These are phyloP conservation scores for Rhinoraja longicauda DNA, from an alignment of 2,797 vertebrate genomes.

Conservation along the genomic window DNA sequence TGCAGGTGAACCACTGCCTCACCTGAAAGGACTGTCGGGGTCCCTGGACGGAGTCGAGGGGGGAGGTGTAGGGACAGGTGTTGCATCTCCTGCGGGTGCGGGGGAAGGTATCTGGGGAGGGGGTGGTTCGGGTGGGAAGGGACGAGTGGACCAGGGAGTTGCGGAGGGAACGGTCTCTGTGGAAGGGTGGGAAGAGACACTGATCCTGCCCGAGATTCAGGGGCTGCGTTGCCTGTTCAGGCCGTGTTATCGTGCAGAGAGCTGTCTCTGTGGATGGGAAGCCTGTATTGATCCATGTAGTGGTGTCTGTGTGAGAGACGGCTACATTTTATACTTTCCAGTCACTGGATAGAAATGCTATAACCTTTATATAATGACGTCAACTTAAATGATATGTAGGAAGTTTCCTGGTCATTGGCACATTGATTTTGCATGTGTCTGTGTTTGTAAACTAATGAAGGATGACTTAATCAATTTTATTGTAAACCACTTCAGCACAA, in stretches of 20 bases:
- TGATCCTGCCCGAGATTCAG: not conserved
- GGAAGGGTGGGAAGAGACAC: too few relatives aligned
- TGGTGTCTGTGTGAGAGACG: slow-evolving; percentile 7
- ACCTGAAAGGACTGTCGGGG: too few relatives aligned
- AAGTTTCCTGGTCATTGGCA: not conserved
- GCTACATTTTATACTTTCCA: slow-evolving; percentile 32
- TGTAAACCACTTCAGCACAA: slow-evolving; percentile 23
- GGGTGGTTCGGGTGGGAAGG: too few relatives aligned
- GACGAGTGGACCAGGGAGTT: too few relatives aligned
- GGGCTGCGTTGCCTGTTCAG: not conserved
- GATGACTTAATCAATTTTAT: slow-evolving; percentile 36
- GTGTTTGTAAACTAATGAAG: slow-evolving; percentile 36
- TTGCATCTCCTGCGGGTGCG: too few relatives aligned
- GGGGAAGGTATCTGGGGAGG: too few relatives aligned
- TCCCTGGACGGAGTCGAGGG: too few relatives aligned
- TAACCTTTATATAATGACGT: slow-evolving; percentile 38
- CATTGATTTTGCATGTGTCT: slow-evolving; percentile 34
- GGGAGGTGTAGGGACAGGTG: too few relatives aligned
- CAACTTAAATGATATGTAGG: slow-evolving; percentile 38
- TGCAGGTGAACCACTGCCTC: too few relatives aligned
- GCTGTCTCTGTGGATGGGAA: slow-evolving; percentile 2
- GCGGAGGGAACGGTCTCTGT: too few relatives aligned
- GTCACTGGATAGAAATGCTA: slow-evolving; percentile 14
- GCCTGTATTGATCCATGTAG: not conserved
- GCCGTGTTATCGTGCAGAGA: too few relatives aligned